Base-by-base conservation (phyloP, 2,888 invertebrate species). In the Pristionchus exspectatus region DNA sequence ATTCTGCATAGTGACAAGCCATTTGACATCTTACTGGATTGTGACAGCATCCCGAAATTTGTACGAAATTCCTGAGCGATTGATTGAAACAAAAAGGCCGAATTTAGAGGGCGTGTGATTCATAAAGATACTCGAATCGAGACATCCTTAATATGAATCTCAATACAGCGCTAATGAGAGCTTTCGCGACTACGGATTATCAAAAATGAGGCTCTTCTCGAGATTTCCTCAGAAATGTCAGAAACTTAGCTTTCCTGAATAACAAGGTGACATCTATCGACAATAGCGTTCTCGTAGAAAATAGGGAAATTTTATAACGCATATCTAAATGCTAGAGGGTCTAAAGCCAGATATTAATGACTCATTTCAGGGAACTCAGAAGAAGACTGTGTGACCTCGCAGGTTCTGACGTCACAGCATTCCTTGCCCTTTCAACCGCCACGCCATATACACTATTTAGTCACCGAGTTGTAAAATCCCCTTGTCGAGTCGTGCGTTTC, bases 391-490 rank as follows among this genome's bases (percentile, higher is more conserved):
- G 9, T 77, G 74, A 77, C 74, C 33, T 72, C 72, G 5, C 72
- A 38, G n/a, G 16, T 24, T 1, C 74, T 44, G 21, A 77, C 74
- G 50, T 81, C 81, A 81, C 81, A 27, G 27, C 74, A 74, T 38
- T 74, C 74, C 33, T 33, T 21, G 33, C n/a, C 50, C 44, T 50
- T 16, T 24, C 81, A 9, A 44, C 81, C 24, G 77, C 44, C 69
- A 12, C 81, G 74, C 74, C 74, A 50, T 81, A 81, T 81, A 50
- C 54, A 54, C 81, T 81, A 27, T 81, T 81, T 81, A 81, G 81
- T 81, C 81, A 81, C 27, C 81, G 27, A 81, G 81, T 81, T 81
- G 81, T 81, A 81, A 81, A 81, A 50, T 24, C 63, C 63, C 63
- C 2, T 54, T 81, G 81, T 44, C 38, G 38, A 38, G 38, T 38